Base-by-base conservation (phyloP, 1,140 invertebrate species). In the Neuroterus valhalla region DNA sequence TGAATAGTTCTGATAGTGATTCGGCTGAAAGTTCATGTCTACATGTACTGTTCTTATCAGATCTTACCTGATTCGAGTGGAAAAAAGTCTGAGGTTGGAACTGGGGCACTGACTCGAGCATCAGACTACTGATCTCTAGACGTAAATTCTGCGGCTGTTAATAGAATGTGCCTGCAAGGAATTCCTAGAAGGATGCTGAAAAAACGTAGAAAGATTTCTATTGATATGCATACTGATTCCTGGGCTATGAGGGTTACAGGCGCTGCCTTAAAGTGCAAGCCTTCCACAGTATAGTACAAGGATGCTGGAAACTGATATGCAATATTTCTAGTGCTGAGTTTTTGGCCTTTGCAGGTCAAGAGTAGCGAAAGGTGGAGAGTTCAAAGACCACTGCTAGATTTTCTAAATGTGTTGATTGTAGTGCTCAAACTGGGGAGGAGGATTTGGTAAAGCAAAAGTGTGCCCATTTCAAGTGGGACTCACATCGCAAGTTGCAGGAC, bases 191-290 rank as follows among this genome's bases (percentile, higher is more conserved):
- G 88, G 72, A 89, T 89, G 88, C 70, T 89, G 69, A 92, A 92
- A 72, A 91, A 92, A 82, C 84, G 88, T 8, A 81, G 87, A 69
- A 87, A 89, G 75, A 91, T 92, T 19, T 91, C 90, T 81, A 91
- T 91, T 68, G 91, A 93, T 62, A 93, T 92, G 2, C 93, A 94
- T 87, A 93, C 93, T 4, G 91, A 82, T 55, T 80, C 81, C 23
- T 86, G 86, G 14, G 91, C 91, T 2, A 80, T 91, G 15, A 85
- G 92, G 8, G 88, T 93, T 3, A 92, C 89, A 84, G 92, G 94
- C 81, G 91, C 90, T 42, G 90, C 87, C 1, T 91, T 91, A 1
- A 85, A 82, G n/a, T 70, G 77, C 14, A 78, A 68, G 31, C 79
- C 75, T 0, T 73, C 44, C 11, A 80, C 84, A 17, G 67, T 85